These are phyloP conservation scores for Scaptomyza pallida DNA, from an alignment of 1,140 invertebrate species.

Conservation along the genomic window DNA sequence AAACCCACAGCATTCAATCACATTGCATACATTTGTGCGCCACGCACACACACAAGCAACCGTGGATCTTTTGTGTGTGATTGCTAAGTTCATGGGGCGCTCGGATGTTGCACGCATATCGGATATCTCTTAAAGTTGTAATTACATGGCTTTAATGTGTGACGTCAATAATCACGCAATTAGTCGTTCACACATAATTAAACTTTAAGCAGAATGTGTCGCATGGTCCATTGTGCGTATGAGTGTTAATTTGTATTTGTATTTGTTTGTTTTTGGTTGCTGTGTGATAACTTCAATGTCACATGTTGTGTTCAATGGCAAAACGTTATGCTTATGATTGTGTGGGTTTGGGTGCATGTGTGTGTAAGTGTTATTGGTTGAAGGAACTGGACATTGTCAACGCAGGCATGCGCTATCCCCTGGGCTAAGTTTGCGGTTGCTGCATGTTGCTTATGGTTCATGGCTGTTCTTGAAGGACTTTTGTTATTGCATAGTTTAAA, in stretches of 20 bases:
- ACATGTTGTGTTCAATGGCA: neutral
- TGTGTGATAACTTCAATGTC: neutral
- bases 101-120: no score
- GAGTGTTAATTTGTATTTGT: neutral
- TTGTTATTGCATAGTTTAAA: constrained; percentile 19
- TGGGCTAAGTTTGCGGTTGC: neutral
- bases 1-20: neutral
- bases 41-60: neutral
- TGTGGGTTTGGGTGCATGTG: neutral
- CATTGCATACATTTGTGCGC: constrained; percentile 9
- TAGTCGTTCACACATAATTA: constrained; percentile 15
- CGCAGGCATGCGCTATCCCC: neutral
- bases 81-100: neutral
- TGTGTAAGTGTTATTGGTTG: neutral
- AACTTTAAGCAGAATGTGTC: constrained; percentile 10
- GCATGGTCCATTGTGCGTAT: neutral
- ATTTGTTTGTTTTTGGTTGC: neutral
- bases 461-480: constrained; percentile 7
- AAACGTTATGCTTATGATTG: neutral
- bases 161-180: constrained; percentile 2
- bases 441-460: neutral
- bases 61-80: neutral
- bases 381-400: neutral
- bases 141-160: constrained; percentile 10
- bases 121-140: constrained; percentile 7